phyloP scores from a whole-genome alignment of 2,113 vertebrate genomes.

The Electrona antarctica region DNA sequence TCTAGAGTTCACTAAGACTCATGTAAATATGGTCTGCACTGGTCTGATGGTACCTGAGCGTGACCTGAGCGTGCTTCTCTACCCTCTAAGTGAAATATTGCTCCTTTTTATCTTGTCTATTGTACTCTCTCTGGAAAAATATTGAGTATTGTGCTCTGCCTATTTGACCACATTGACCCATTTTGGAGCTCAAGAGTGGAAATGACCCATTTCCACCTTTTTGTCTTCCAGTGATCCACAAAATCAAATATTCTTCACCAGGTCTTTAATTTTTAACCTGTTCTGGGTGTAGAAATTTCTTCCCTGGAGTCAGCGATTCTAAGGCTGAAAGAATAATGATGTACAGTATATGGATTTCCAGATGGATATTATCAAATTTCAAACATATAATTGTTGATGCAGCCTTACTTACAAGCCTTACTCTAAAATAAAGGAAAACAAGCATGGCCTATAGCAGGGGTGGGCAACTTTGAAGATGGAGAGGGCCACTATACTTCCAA shows the following conservation, averaged over 20 bases:
- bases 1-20: too few relatives aligned
- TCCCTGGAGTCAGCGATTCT: not conserved
- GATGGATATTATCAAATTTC: too few relatives aligned
- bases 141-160: slow-evolving; percentile 10
- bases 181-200: slow-evolving; percentile 28
- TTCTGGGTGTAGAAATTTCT: not conserved
- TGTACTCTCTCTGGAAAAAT: slow-evolving; percentile 39
- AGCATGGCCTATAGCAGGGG: too few relatives aligned
- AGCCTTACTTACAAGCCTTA: too few relatives aligned
- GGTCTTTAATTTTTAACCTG: not conserved
- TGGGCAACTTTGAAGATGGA: too few relatives aligned
- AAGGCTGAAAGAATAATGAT: too few relatives aligned
- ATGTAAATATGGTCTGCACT: slow-evolving; percentile 2
- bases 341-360: too few relatives aligned
- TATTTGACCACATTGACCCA: slow-evolving; percentile 24
- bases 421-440: too few relatives aligned
- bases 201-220: slow-evolving; percentile 42
- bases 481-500: too few relatives aligned
- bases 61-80: slow-evolving; percentile 31
- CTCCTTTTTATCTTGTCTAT: slow-evolving; percentile 32
- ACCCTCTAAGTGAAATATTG: slow-evolving; percentile 22
- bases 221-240: slow-evolving; percentile 11
- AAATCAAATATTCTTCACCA: slow-evolving; percentile 5
- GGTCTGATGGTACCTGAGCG: slow-evolving; percentile 54
- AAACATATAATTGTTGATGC: too few relatives aligned